phyloP scores from a whole-genome alignment of 2,113 vertebrate species.

The Peromyscus leucopus region DNA sequence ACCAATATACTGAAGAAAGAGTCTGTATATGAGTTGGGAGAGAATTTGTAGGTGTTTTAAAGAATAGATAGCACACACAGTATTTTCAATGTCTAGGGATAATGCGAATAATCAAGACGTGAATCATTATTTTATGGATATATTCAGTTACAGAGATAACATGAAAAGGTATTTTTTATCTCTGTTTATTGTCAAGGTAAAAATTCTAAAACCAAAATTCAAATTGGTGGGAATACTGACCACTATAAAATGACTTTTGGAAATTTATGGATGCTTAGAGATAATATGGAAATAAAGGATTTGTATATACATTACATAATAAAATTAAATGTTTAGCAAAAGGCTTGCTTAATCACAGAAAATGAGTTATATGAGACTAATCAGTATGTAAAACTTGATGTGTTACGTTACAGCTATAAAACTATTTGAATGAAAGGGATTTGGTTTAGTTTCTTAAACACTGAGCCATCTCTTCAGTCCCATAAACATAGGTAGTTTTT shows the following conservation, averaged over 20 bases:
- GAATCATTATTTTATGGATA: neutral
- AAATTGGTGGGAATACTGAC: neutral
- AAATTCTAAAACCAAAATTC: neutral
- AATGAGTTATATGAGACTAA: neutral
- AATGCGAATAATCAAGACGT: neutral
- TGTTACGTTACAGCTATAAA: neutral
- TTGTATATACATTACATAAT: rapidly evolving
- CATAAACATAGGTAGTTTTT: no score
- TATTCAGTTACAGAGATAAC: neutral
- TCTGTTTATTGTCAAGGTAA: neutral
- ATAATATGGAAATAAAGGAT: neutral
- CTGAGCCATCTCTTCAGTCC: no score
- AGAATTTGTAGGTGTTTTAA: neutral
- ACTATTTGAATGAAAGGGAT: neutral
- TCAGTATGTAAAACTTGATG: neutral
- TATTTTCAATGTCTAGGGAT: neutral
- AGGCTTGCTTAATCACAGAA: neutral
- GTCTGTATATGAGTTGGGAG: neutral
- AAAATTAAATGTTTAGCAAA: conserved; percentile 41
- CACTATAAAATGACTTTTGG: neutral
- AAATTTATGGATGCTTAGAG: neutral
- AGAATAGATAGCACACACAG: neutral
- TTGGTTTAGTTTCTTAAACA: neutral
- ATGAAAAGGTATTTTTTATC: neutral
- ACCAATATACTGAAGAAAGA: neutral